A percentile compares a stretch with the other conserved stretches of the same genome.
Conservation (phyloP, 2,888 invertebrate species). For the Emmelina monodactyla region DNA sequence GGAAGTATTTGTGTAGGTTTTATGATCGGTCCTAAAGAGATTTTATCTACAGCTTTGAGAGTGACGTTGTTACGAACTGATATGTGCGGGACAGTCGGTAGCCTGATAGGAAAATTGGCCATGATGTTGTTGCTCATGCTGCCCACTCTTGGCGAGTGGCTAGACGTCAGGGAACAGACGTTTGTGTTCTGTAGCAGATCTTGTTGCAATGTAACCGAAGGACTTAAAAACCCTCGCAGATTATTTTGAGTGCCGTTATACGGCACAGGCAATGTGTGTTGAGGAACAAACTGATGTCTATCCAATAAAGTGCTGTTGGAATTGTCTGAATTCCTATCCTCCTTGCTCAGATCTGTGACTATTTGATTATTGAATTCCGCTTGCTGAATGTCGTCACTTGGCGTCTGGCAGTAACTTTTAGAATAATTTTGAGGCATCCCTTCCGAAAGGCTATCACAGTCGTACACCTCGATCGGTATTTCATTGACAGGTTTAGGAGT, state of each 20-base stretch:
- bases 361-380: constrained; percentile 29
- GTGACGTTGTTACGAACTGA: constrained; percentile 44
- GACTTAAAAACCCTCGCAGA: constrained; percentile 40
- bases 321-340: constrained; percentile 45
- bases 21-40: constrained; percentile 49
- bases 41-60: constrained; percentile 44
- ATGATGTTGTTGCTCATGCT: constrained; percentile 43
- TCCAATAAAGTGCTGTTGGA: constrained; percentile 40
- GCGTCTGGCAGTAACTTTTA: constrained; percentile 34
- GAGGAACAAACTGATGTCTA: constrained; percentile 35
- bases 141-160: constrained; percentile 32
- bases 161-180: constrained; percentile 34
- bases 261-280: constrained; percentile 31
- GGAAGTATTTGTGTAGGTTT: constrained; percentile 51
- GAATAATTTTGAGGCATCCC: constrained; percentile 37
- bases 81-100: constrained; percentile 37
- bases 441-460: constrained; percentile 50
- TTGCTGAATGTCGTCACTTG: constrained; percentile 26
- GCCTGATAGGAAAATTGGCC: constrained; percentile 49
- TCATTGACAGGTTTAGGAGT: constrained; percentile 31
- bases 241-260: constrained; percentile 36
- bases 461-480: constrained; percentile 51
- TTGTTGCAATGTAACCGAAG: constrained; percentile 39
- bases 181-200: constrained; percentile 34
- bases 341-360: constrained; percentile 44